A percentile compares a stretch with the other conserved stretches of the same genome.
Conservation (phyloP, 2,797 vertebrate species). For the Craterocephalus amniculus region DNA sequence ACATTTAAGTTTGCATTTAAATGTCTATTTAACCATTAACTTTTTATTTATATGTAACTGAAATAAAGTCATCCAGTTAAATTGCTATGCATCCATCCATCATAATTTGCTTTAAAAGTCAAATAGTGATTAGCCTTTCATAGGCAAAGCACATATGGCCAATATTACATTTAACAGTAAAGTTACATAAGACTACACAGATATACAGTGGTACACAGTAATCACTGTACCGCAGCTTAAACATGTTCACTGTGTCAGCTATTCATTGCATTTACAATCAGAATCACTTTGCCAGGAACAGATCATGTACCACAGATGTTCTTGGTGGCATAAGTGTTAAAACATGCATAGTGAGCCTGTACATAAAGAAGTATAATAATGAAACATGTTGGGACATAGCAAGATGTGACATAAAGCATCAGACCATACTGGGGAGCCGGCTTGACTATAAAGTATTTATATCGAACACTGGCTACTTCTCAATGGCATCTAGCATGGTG, state of each 20-base stretch:
- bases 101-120: neutral
- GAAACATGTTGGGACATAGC: constrained; percentile 57
- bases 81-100: no score
- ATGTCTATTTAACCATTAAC: constrained; percentile 1
- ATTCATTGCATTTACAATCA: constrained; percentile 30
- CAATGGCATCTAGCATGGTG: constrained; percentile 59
- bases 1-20: constrained; percentile 15
- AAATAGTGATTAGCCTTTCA: neutral
- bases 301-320: constrained; percentile 41
- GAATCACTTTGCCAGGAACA: constrained; percentile 54
- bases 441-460: constrained; percentile 71
- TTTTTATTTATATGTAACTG: neutral
- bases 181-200: constrained; percentile 12
- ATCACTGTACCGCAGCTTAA: constrained; percentile 6
- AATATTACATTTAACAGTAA: neutral
- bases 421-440: constrained; percentile 46
- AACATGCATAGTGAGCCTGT: constrained; percentile 46
- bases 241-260: constrained; percentile 44
- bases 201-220: constrained; percentile 7
- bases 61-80: neutral
- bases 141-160: neutral
- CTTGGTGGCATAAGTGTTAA: constrained; percentile 49
- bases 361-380: constrained; percentile 53
- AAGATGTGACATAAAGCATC: constrained; percentile 58
- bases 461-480: constrained; percentile 49